phyloP scores from a whole-genome alignment of 2,113 vertebrate genomes.

The Calonectris borealis region DNA sequence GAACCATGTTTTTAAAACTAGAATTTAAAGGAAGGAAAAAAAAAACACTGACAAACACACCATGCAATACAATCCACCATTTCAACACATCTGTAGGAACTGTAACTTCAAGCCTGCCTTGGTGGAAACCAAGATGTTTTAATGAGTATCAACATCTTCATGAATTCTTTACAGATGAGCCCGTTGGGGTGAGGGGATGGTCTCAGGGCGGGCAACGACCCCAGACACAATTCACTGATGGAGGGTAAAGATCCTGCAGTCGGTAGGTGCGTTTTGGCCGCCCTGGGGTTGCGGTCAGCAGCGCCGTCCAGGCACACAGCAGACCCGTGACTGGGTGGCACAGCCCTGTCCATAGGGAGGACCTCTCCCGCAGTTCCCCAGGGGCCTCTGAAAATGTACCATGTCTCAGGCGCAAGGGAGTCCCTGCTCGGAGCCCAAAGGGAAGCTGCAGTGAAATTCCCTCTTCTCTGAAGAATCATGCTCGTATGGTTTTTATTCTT shows the following conservation, averaged over 20 bases:
- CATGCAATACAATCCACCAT: not conserved
- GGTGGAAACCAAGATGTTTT: not conserved
- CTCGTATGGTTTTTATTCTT: not conserved
- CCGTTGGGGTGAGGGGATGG: rapidly evolving
- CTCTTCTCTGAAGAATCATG: not conserved
- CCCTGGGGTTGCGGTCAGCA: rapidly evolving
- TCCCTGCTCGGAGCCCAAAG: not conserved
- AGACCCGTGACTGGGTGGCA: rapidly evolving
- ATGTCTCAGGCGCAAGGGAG: not conserved
- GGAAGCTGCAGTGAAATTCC: not conserved
- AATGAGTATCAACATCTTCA: not conserved
- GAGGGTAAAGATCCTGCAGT: not conserved
- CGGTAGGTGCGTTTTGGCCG: rapidly evolving
- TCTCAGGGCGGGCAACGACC: not conserved
- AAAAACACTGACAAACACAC: not conserved
- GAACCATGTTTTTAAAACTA: not conserved
- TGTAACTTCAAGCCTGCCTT: not conserved
- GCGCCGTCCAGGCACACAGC: rapidly evolving
- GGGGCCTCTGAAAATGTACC: not conserved
- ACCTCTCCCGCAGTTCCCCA: not conserved
- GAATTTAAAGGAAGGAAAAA: not conserved
- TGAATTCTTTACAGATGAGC: not conserved
- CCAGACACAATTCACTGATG: not conserved
- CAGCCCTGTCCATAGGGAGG: not conserved
- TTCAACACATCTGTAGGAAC: not conserved